phyloP scores from a whole-genome alignment of 2,113 vertebrate species.

The Hiodon alosoides region DNA sequence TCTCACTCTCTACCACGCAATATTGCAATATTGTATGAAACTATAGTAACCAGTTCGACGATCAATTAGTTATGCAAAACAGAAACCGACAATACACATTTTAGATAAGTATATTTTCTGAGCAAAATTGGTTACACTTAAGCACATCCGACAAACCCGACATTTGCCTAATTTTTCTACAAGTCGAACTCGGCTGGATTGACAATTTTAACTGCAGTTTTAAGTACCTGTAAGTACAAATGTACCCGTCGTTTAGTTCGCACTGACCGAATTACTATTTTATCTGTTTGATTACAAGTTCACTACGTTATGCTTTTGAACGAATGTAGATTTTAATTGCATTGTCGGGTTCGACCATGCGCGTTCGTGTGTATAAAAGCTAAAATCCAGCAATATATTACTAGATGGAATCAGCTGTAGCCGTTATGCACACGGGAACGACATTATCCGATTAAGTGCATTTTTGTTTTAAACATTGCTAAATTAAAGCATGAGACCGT shows the following conservation, averaged over 20 bases:
- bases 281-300: not conserved
- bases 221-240: slow-evolving; percentile 56
- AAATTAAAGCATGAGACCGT: not conserved
- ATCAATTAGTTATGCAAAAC: slow-evolving; percentile 23
- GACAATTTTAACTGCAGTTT: slow-evolving; percentile 41
- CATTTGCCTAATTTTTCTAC: slow-evolving; percentile 29
- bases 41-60: slow-evolving; percentile 21
- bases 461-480: slow-evolving; percentile 4
- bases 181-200: slow-evolving; percentile 44
- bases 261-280: slow-evolving; percentile 5
- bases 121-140: slow-evolving; percentile 36
- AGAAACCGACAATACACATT: not conserved
- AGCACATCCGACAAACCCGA: slow-evolving; percentile 48
- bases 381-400: slow-evolving; percentile 18
- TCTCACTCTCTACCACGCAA: slow-evolving; percentile 37
- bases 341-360: slow-evolving; percentile 2
- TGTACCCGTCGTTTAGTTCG: slow-evolving; percentile 32
- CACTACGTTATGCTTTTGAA: not conserved
- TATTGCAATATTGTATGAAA: slow-evolving; percentile 31
- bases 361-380: slow-evolving; percentile 13
- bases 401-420: slow-evolving; percentile 1
- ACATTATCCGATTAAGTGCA: not conserved
- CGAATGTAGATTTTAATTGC: not conserved
- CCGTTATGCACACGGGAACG: slow-evolving; percentile 8
- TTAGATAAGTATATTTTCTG: not conserved